Base-by-base conservation (phyloP, 2,113 vertebrate species). In the Oophaga pumilio region DNA sequence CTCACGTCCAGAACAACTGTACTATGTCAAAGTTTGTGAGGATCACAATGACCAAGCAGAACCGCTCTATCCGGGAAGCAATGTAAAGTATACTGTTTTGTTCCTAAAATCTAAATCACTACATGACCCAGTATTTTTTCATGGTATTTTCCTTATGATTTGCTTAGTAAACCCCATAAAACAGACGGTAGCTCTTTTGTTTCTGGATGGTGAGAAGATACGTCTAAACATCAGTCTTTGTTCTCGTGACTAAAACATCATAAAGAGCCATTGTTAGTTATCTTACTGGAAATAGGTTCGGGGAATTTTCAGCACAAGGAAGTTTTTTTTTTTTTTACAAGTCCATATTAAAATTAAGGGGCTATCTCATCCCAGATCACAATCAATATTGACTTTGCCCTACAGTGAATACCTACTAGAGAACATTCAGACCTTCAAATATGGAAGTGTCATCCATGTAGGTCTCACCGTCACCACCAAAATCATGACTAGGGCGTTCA, bases 301-400 rank as follows among this genome's bases (percentile, higher is more conserved):
- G 24, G 71, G 71, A 49, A 74, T 20, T 49, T 74, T 74, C 71
- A 49, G 71, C 15, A 74, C 6, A 74, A 74, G 71, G 71, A 74
- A 74, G 28, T 74, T 74, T 43, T 66, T 74, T 49, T 73, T 15
- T 73, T 74, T 17, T 74, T 43, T 49, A 49, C 26, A 26, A 14
- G n/a, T 69, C 28, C 68, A 17, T 71, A 49, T 74, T 6, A 71
- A 71, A 69, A 26, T 43, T 1, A 69, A 69, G 66, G 66, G 66
- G 24, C 24, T 26, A n/a, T 68, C 22, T 69, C 7, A 11, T 66
- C 24, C 12, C 3, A 28, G 68, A 71, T 71, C 14, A 71, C 6
- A 15, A 33, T 71, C 12, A 28, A 11, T 4, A 24, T 1, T 13
- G 12, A 28, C 26, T 69, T 4, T 69, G 60, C 60, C 6, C 6